Percentiles rank a stretch among this genome's conserved stretches.
These are phyloP conservation scores for Maniola jurtina DNA, from an alignment of 1,140 invertebrate genomes.

Conservation along the genomic window DNA sequence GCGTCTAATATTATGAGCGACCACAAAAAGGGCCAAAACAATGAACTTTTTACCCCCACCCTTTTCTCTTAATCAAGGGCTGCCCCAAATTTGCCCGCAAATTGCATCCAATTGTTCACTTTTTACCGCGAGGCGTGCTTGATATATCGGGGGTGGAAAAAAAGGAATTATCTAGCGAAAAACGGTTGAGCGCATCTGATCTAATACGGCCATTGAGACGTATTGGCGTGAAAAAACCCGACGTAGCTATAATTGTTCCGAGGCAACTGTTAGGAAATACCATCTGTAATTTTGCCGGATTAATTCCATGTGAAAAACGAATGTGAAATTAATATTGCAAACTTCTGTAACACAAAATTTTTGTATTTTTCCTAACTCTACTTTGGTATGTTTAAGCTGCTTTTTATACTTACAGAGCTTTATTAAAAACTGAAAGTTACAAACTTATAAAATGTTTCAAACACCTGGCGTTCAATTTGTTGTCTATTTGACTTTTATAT, in stretches of 20 bases:
- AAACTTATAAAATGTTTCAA: too few species aligned
- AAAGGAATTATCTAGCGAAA: slow-evolving; percentile 56
- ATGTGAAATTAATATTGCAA: slow-evolving; percentile 3
- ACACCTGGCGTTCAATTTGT: too few species aligned
- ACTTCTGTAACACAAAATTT: neutral
- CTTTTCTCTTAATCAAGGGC: slow-evolving; percentile 66
- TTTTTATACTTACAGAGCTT: too few species aligned
- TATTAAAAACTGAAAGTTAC: too few species aligned
- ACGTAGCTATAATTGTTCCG: slow-evolving; percentile 28
- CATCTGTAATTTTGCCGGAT: slow-evolving; percentile 46
- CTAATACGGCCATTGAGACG: slow-evolving; percentile 56
- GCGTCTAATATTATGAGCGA: slow-evolving; percentile 35
- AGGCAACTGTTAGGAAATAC: slow-evolving; percentile 41
- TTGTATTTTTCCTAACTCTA: neutral
- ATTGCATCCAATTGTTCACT: slow-evolving; percentile 78
- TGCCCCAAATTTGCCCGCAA: slow-evolving; percentile 74
- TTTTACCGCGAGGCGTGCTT: slow-evolving; percentile 69
- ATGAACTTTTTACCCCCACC: slow-evolving; percentile 53
- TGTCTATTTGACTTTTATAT: too few species aligned
- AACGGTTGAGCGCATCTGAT: slow-evolving; percentile 52
- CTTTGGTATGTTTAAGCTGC: neutral
- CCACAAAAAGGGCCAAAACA: slow-evolving; percentile 64
- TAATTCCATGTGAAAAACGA: slow-evolving; percentile 11
- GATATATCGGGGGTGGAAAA: slow-evolving; percentile 49
- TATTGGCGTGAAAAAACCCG: slow-evolving; percentile 59